Evolutionary conservation across 2,888 invertebrate genomes (phyloP), one percentile per base, ranked within the genome.

Genomic region (Marronus borbonicus): DNA sequence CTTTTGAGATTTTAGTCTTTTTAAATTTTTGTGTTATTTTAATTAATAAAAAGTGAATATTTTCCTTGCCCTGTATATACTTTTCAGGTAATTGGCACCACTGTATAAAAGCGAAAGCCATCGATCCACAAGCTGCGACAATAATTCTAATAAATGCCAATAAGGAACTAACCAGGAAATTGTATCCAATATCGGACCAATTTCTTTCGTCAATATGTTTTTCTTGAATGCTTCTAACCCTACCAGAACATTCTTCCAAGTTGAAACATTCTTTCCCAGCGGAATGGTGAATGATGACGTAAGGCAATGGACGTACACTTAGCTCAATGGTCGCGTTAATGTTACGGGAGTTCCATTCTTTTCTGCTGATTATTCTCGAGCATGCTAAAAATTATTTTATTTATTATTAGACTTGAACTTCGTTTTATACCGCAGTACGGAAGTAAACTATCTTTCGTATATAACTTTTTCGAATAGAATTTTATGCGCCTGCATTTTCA

Each of bases 211-310:
- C 79, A 70, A 84, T 84, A 50, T 84, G 84, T 14, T 80, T 77
- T 66, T 81, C 77, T 85, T 89, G 89, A 50, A 88, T 85, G 44
- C 74, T 50, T 84, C 85, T 84, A 20, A 88, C 81, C 82, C 79
- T 81, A 8, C 83, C 81, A 74, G 84, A 84, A 78, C 89, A 89
- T 28, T 83, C 79, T 2, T 84, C 84, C 80, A 84, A 84, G 0
- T 82, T 85, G 0, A 82, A 84, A 65, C 89, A 89, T n/a, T 81
- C 24, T 8, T 78, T 72, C 0, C 83, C 80, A 2, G 83, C 86
- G 2, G 88, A 84, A 80, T 89, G 89, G 83, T 89, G 88, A 78
- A 89, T 85, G 1, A 89, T 77, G 1, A 83, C 83, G 65, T 81
- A 80, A n/a, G 85, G 83, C 7, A 86, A 87, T 7, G 82, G 79